Evolutionary conservation across 2,113 vertebrate species (phyloP), one percentile per base, ranked within the genome.

Genomic region (Capreolus pygargus): DNA sequence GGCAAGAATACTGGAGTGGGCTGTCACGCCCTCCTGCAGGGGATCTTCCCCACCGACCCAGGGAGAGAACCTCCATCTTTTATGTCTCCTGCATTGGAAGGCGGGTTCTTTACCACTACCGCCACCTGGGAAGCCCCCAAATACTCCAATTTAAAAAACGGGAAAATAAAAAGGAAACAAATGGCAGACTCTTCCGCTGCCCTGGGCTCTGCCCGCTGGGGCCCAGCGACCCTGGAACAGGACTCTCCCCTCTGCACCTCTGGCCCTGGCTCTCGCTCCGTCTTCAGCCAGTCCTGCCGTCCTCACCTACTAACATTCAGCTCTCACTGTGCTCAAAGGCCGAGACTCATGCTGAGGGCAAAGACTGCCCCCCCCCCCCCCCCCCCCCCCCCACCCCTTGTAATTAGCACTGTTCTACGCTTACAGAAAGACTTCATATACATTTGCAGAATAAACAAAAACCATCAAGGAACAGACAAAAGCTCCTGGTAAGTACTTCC

Each of bases 121-220:
- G 6, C 23, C 7, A 43, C 21, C 36, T 39, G 70, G 70, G 36
- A 27, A 43, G 36, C 23, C 25, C 36, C 67, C n/a, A 5, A 70
- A 7, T 52, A 21, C 10, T 81, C 30, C 47, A 52, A 13, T 50
- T 30, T 2, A 3, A 33, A 81, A 81, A 17, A 43, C 8, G 9
- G 2, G 7, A 1, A 30, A 11, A 17, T 28, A 19, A 50, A 50
- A 30, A 58, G n/a, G 39, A 13, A 21, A 5, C 2, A 3, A 28
- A 9, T 16, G 45, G 25, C 1, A 8, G 45, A 43, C 55, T 21
- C 23, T n/a, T 57, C n/a, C 0, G 3, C 43, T 33, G 30, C 11
- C 43, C 39, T 1, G 6, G 17, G 5, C 52, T 54, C 25, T 0
- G 5, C 33, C 30, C 6, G 1, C 33, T 0, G 9, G 28, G 0